Conservation (phyloP, 2,113 vertebrate genomes). For the Stegastes partitus region DNA sequence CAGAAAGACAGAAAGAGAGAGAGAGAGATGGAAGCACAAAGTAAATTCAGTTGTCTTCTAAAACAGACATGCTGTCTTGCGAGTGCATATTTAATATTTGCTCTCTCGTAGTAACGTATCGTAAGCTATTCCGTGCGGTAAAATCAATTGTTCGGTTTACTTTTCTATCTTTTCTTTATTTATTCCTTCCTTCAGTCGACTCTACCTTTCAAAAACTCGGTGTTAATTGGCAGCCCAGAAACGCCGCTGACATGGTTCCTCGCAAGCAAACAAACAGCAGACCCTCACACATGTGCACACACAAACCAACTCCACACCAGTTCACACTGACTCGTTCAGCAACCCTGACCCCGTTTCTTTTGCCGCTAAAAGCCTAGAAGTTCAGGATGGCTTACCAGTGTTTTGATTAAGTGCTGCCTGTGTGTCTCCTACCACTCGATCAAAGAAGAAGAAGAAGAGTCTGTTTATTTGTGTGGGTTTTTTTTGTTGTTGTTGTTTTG, state of each 20-base stretch:
- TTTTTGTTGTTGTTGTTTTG: neutral
- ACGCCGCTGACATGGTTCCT: slow-evolving; percentile 34
- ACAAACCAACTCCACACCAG: slow-evolving; percentile 34
- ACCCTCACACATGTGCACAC: slow-evolving; percentile 15
- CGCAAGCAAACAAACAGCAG: slow-evolving; percentile 39
- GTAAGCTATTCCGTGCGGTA: slow-evolving; percentile 41
- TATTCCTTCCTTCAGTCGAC: slow-evolving; percentile 32
- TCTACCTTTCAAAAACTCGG: slow-evolving; percentile 51
- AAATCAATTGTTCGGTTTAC: slow-evolving; percentile 20
- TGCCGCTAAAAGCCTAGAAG: slow-evolving; percentile 68
- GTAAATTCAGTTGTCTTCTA: slow-evolving; percentile 79
- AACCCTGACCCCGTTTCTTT: slow-evolving; percentile 71
- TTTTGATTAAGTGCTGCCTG: slow-evolving; percentile 76
- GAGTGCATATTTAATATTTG: slow-evolving; percentile 71
- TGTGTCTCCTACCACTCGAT: slow-evolving; percentile 69
- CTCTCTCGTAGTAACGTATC: slow-evolving; percentile 43
- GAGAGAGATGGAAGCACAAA: slow-evolving; percentile 64
- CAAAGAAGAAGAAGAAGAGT: slow-evolving; percentile 62
- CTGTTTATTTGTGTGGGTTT: slow-evolving; percentile 22
- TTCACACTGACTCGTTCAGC: slow-evolving; percentile 69
- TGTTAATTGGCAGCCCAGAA: slow-evolving; percentile 69
- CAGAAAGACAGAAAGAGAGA: slow-evolving; percentile 68
- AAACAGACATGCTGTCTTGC: slow-evolving; percentile 68
- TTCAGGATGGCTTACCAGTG: slow-evolving; percentile 74
- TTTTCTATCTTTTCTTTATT: slow-evolving; percentile 47